Conservation (phyloP, 2,888 invertebrate genomes). For the Noctua comes region DNA sequence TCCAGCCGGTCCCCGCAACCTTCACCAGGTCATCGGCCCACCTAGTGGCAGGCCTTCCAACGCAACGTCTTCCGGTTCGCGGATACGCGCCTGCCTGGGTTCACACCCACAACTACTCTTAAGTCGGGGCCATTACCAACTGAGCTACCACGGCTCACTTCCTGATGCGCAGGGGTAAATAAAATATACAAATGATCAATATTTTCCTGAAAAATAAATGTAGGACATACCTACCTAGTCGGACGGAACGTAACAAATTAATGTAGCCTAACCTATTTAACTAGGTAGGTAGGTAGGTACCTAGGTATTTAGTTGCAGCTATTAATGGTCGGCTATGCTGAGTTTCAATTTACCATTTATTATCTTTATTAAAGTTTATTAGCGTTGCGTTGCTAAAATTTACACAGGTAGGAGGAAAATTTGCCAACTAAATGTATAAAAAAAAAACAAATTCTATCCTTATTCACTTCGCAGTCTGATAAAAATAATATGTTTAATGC, state of each 20-base stretch:
- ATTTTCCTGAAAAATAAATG: constrained; percentile 10
- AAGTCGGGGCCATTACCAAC: neutral
- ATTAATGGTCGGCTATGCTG: constrained; percentile 1
- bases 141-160: neutral
- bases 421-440: neutral
- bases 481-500: too few species aligned
- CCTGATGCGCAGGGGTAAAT: neutral
- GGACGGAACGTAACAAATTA: neutral
- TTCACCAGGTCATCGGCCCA: too few species aligned
- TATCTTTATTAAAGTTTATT: constrained; percentile 1
- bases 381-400: constrained; percentile 1
- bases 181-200: neutral
- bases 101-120: neutral
- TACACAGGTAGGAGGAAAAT: constrained; percentile 1
- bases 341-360: neutral
- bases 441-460: neutral
- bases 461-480: neutral
- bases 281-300: neutral
- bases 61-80: too few species aligned
- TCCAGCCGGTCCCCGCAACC: too few species aligned
- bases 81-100: neutral
- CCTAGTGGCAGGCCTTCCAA: too few species aligned
- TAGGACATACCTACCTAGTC: neutral
- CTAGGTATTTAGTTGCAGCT: neutral
- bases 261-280: neutral